Evolutionary conservation across 2,113 vertebrate species (phyloP), one percentile per base, ranked within the genome.

Genomic region (Nothobranchius furzeri): DNA sequence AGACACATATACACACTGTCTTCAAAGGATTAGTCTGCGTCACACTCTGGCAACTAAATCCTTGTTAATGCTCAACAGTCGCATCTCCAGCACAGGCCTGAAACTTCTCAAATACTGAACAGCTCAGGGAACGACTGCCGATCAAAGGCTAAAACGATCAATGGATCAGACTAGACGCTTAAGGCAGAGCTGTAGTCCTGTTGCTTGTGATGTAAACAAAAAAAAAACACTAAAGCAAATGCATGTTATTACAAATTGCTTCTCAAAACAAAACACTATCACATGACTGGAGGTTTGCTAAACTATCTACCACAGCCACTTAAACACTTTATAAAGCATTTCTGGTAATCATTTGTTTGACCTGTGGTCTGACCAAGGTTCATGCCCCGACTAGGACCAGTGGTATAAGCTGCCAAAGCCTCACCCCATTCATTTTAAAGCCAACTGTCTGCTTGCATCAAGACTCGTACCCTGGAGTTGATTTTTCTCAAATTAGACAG

Each of bases 11-110:
- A 72, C 49, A 53, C 70, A 69, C 68, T 74, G 81, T 85, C 88
- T 90, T 89, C 87, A 90, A 90, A 90, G 87, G 69, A 71, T 82
- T 76, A 80, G 82, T 86, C 78, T 88, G 85, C 79, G 83, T 90
- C 89, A 91, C 73, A 55, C 54, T 47, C 81, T 87, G 87, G 87
- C 83, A 85, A 51, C 62, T 0, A 37, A 69, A 62, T 61, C 81
- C 82, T 83, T 84, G 86, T 85, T 88, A 90, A 91, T 89, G 79
- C 67, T 81, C 87, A 64, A 79, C 83, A 90, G 85, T 86, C 68
- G 66, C 85, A 79, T 84, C 84, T 77, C 65, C 56, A 79, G 84
- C 76, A 83, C 75, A 73, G 69, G 69, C 58, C 70, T 58, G 0
- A 12, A 46, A 75, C 77, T 60, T 75, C 73, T 76, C 78, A 75